Conservation (phyloP, 2,888 invertebrate genomes). For the Phyllotreta cruciferae region DNA sequence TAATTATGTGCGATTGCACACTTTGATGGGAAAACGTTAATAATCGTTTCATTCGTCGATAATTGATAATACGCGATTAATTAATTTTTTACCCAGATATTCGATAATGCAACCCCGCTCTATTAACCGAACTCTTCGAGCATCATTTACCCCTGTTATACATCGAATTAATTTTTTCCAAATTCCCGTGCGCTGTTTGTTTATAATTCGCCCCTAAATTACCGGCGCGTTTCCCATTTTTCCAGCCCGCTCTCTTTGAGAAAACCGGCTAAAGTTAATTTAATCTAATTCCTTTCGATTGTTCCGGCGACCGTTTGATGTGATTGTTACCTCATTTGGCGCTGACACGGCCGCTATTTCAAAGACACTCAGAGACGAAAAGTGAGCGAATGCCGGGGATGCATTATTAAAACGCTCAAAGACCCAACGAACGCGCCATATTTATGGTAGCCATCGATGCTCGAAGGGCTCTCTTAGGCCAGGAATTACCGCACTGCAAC, state of each 20-base stretch:
- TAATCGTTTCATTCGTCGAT: background rate
- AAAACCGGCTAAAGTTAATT: slow-evolving; percentile 19
- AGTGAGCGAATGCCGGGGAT: slow-evolving; percentile 34
- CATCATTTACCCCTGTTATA: too few species aligned
- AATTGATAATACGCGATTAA: too few species aligned
- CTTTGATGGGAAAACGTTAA: slow-evolving; percentile 2
- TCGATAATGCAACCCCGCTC: too few species aligned
- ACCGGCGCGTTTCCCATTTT: too few species aligned
- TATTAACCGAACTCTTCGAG: too few species aligned
- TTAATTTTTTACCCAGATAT: too few species aligned
- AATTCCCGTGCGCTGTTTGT: too few species aligned
- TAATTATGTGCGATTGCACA: slow-evolving; percentile 31
- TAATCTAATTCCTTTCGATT: slow-evolving; percentile 29
- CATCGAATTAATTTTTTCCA: too few species aligned
- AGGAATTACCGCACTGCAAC: background rate
- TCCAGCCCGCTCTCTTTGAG: too few species aligned
- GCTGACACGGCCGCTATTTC: slow-evolving; percentile 44
- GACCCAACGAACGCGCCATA: slow-evolving; percentile 43
- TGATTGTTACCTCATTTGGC: slow-evolving; percentile 37
- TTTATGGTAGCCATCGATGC: slow-evolving; percentile 34
- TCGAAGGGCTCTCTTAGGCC: background rate
- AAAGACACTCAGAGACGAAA: slow-evolving; percentile 42
- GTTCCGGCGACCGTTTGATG: slow-evolving; percentile 36
- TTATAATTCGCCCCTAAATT: too few species aligned
- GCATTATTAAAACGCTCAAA: slow-evolving; percentile 58